Evolutionary conservation across 2,797 vertebrate species (phyloP), one percentile per base, ranked within the genome.

Genomic region (Synaphobranchus kaupii): DNA sequence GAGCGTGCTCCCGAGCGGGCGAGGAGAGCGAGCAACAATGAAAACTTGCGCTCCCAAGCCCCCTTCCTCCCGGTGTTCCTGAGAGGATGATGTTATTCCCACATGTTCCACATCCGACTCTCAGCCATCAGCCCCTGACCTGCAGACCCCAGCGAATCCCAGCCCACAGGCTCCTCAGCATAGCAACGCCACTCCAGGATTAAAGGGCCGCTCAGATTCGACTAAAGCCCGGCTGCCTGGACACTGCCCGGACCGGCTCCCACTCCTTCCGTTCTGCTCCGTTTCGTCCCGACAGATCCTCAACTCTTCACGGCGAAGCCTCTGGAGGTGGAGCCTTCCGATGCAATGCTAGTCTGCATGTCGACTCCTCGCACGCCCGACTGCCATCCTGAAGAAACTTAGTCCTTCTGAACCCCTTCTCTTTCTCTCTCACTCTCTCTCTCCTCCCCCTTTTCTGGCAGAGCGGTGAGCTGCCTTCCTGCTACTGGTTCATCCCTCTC

Each of bases 321-420:
- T 47, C 34, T 25, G 17, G 17, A 47, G 76, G 2, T 7, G 34
- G 9, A 10, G n/a, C 34, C 34, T 17, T 22, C 84, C 3, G 56
- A 31, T 8, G 34, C 92, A 93, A 92, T 92, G 90, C 90, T 12
- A 22, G 22, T 25, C 88, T 87, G 86, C 91, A 90, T 90, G 93
- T 94, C 94, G 92, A 94, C 92, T 93, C 92, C 54, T 92, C 91
- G 0, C 91, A 92, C 93, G 91, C 90, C 90, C 90, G 90, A 88
- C 90, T 91, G 90, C 90, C 91, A 89, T 93, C 91, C 66, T 39
- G 15, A 78, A 91, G 93, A 92, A 93, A 93, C 90, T 93, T 94
- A 93, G 89, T 91, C 89, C 10, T 85, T 89, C 89, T 90, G 86
- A 91, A 88, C 91, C 92, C 91, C 94, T 92, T 93, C 94, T 93